Evolutionary conservation across 2,888 invertebrate genomes (phyloP).

Genomic region (Calephelis perditalis): DNA sequence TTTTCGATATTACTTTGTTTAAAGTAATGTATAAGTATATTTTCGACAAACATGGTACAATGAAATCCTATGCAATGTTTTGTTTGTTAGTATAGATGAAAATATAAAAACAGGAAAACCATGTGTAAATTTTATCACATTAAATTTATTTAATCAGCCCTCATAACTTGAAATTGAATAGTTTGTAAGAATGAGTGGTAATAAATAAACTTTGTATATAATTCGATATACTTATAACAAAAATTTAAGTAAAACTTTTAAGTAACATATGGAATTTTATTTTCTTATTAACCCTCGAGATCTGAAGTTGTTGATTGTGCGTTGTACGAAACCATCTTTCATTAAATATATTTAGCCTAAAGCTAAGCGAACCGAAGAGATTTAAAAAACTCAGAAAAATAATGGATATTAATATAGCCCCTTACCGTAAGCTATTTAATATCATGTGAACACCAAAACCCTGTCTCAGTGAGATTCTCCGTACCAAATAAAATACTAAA

Average conservation of each 20-base stretch:
- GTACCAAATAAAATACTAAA: too few relatives aligned
- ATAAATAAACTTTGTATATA: constrained; percentile 68
- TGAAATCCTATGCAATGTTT: constrained; percentile 49
- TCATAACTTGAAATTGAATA: constrained; percentile 70
- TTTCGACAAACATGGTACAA: constrained; percentile 50
- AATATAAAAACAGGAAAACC: constrained; percentile 55
- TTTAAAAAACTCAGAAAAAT: not conserved
- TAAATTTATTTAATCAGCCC: constrained; percentile 71
- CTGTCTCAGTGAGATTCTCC: not conserved
- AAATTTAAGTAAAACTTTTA: constrained; percentile 74
- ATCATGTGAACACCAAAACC: constrained; percentile 6
- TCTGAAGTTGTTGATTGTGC: constrained; percentile 51
- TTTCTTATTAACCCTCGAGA: constrained; percentile 65
- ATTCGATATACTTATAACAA: constrained; percentile 63
- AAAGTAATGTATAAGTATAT: constrained; percentile 34
- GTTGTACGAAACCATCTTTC: not conserved
- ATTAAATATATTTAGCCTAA: not conserved
- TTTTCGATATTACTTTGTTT: constrained; percentile 33
- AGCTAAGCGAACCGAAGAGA: constrained; percentile 8
- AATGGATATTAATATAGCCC: not conserved
- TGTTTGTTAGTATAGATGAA: constrained; percentile 52
- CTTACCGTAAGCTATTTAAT: too few relatives aligned
- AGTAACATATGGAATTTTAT: constrained; percentile 72
- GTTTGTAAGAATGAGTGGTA: constrained; percentile 69
- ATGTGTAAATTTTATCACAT: constrained; percentile 57